These are phyloP conservation scores for Amphiprion clarkii DNA, from an alignment of 2,797 vertebrate species.

Conservation along the genomic window DNA sequence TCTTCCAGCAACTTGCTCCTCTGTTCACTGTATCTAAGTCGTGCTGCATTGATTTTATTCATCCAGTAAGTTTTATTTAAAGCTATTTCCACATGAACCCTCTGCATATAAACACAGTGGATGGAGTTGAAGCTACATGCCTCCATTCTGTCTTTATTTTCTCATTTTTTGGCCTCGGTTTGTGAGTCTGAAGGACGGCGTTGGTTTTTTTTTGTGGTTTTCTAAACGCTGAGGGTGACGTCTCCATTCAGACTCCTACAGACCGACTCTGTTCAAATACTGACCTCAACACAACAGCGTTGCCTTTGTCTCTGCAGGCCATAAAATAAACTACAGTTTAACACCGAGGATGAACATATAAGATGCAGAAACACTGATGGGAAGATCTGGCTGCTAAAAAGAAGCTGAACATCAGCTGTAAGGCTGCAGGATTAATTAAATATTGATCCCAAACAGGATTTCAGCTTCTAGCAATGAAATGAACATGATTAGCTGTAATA, in stretches of 20 bases:
- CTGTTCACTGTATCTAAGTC: no score
- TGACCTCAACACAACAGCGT: constrained; percentile 47
- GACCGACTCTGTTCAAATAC: constrained; percentile 54
- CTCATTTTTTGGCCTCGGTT: no score
- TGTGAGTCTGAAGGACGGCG: constrained; percentile 15
- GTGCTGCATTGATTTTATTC: no score
- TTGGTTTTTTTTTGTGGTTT: constrained; percentile 15
- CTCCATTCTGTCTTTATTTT: no score
- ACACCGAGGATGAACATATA: constrained; percentile 23
- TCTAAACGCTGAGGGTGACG: constrained; percentile 38
- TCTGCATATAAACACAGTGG: constrained; percentile 38
- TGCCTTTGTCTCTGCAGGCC: constrained; percentile 33
- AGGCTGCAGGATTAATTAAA: no score
- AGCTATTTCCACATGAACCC: not conserved
- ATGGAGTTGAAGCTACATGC: constrained; percentile 21
- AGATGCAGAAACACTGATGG: constrained; percentile 38
- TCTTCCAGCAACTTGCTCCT: no score
- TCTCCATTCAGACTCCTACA: constrained; percentile 61
- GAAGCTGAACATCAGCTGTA: no score
- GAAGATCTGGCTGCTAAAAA: no score
- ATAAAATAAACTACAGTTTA: not conserved
- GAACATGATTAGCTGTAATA: no score
- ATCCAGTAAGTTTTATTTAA: no score
- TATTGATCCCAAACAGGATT: no score
- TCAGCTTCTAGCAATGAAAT: no score